Evolutionary conservation across 2,113 vertebrate genomes (phyloP).

Genomic region (Scopus umbretta): DNA sequence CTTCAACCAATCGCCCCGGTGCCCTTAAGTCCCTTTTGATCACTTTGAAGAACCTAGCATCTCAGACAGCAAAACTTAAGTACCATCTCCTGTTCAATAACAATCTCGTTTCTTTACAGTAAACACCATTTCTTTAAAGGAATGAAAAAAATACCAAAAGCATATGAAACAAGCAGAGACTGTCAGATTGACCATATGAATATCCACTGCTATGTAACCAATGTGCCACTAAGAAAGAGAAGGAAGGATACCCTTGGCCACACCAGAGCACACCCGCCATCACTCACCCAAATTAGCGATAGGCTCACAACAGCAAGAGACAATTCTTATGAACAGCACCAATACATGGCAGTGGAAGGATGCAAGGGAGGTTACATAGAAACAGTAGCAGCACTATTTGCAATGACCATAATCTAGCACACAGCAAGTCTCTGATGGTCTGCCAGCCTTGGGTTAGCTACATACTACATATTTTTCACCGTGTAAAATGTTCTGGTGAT

Average conservation of each 20-base stretch:
- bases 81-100: background rate
- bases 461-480: accelerated
- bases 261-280: background rate
- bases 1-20: too few species aligned
- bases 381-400: background rate
- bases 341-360: background rate
- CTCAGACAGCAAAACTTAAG: background rate
- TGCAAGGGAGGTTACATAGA: background rate
- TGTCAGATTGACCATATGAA: background rate
- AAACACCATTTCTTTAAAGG: background rate
- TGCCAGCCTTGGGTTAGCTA: background rate
- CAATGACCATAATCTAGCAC: background rate
- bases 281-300: background rate
- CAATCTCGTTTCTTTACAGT: background rate
- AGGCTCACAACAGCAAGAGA: background rate
- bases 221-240: background rate
- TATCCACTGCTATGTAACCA: background rate
- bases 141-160: background rate
- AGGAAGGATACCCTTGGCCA: background rate
- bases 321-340: background rate
- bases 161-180: background rate
- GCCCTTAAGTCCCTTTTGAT: too few species aligned
- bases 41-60: background rate
- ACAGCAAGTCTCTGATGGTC: background rate
- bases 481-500: background rate